Conservation (phyloP, 2,888 invertebrate genomes). For the Melanostoma mellinum region DNA sequence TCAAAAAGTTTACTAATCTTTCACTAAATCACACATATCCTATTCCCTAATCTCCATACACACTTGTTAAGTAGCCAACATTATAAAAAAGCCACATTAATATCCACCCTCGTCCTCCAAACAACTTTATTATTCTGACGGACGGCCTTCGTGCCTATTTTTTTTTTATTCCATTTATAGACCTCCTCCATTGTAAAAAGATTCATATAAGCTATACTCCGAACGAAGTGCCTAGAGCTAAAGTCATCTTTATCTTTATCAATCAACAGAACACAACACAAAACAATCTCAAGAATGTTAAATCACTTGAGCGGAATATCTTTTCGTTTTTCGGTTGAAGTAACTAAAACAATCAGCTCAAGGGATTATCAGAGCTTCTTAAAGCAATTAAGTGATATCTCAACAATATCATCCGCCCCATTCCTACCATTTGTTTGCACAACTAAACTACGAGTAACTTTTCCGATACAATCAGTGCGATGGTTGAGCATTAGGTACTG, state of each 20-base stretch:
- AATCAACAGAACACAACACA: constrained; percentile 19
- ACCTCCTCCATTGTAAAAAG: no score
- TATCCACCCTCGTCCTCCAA: no score
- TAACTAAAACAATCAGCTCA: constrained; percentile 59
- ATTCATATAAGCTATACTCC: no score
- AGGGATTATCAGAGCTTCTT: constrained; percentile 39
- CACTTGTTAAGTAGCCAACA: no score
- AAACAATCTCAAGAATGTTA: constrained; percentile 40
- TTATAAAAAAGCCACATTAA: no score
- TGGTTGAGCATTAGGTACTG: no score
- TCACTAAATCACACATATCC: no score
- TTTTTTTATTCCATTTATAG: no score
- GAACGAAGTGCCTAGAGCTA: neutral
- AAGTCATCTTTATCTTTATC: constrained; percentile 9
- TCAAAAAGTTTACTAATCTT: no score
- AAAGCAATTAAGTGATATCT: neutral
- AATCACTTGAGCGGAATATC: constrained; percentile 23
- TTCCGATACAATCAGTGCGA: neutral
- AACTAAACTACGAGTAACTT: neutral
- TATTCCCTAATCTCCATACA: no score
- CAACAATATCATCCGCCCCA: constrained; percentile 12
- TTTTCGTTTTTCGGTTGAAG: constrained; percentile 22
- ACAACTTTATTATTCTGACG: no score
- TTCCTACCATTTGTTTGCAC: neutral
- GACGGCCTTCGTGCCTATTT: no score